Conservation (phyloP, 2,888 invertebrate genomes). For the Aleiodes alternator region DNA sequence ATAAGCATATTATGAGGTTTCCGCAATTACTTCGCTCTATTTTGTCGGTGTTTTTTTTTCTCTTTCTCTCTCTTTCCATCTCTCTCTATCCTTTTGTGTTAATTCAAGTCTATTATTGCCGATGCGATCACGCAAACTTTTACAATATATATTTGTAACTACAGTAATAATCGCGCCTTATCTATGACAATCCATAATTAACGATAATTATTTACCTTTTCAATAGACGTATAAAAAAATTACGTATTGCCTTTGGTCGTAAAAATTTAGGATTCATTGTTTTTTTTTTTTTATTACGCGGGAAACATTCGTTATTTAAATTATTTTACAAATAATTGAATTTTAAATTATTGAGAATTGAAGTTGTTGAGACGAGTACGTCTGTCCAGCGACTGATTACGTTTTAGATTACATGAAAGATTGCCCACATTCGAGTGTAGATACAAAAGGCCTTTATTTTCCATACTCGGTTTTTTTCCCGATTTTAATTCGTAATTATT, state of each 20-base stretch:
- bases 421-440: constrained; percentile 24
- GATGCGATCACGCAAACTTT: constrained; percentile 19
- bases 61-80: background rate
- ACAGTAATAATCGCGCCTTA: background rate
- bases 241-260: constrained; percentile 33
- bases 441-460: constrained; percentile 5
- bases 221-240: constrained; percentile 35
- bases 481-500: constrained; percentile 15
- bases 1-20: background rate
- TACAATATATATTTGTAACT: background rate
- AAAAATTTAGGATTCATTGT: constrained; percentile 34
- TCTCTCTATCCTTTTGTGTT: background rate
- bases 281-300: no score
- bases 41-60: background rate
- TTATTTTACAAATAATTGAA: background rate
- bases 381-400: constrained; percentile 49
- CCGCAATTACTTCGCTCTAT: constrained; percentile 2
- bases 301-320: background rate
- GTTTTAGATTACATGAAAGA: constrained; percentile 42
- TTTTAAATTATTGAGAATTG: background rate
- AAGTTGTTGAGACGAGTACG: constrained; percentile 17
- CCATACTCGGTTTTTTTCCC: no score
- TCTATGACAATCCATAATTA: no score
- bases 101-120: constrained; percentile 4
- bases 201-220: constrained; percentile 33